Percentiles rank a stretch among this genome's conserved stretches.
These are phyloP conservation scores for Ernsta delagoae DNA, from an alignment of 2,888 invertebrate genomes.

Conservation along the genomic window DNA sequence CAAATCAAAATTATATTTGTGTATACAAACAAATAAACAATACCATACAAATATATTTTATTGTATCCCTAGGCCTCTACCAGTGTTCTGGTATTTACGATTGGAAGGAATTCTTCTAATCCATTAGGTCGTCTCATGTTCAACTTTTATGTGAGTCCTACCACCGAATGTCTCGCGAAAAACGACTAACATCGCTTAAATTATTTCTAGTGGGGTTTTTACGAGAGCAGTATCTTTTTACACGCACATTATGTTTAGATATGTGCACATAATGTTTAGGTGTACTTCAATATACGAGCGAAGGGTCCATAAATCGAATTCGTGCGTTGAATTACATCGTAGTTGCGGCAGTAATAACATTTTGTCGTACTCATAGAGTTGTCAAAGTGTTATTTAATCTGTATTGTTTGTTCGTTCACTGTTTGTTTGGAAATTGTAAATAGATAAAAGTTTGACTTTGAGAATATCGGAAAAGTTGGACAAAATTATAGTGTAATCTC, in stretches of 20 bases:
- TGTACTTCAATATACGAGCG: slow-evolving; percentile 66
- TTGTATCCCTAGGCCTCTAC: slow-evolving; percentile 66
- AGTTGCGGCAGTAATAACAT: slow-evolving; percentile 26
- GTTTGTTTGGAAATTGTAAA: slow-evolving; percentile 37
- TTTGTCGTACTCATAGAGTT: slow-evolving; percentile 23
- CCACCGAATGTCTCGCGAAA: slow-evolving; percentile 79
- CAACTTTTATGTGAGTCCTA: slow-evolving; percentile 80
- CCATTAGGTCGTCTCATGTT: slow-evolving; percentile 81
- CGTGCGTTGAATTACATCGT: slow-evolving; percentile 69
- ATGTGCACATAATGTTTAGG: slow-evolving; percentile 79
- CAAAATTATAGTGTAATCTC: slow-evolving; percentile 68
- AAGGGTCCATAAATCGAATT: slow-evolving; percentile 79
- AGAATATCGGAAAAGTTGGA: slow-evolving; percentile 66
- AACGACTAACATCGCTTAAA: slow-evolving; percentile 81
- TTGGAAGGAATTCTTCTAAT: slow-evolving; percentile 81
- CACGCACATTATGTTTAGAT: slow-evolving; percentile 79
- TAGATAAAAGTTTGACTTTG: slow-evolving; percentile 51
- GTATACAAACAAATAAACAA: too few relatives aligned
- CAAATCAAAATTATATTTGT: too few relatives aligned
- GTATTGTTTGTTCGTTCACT: slow-evolving; percentile 23
- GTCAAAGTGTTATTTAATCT: slow-evolving; percentile 24
- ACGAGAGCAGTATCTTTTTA: slow-evolving; percentile 83
- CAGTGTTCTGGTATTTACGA: slow-evolving; percentile 71
- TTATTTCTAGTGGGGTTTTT: slow-evolving; percentile 82
- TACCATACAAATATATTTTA: slow-evolving; percentile 65